Evolutionary conservation across 1,140 invertebrate species (phyloP).

Genomic region (Hypothenemus hampei): DNA sequence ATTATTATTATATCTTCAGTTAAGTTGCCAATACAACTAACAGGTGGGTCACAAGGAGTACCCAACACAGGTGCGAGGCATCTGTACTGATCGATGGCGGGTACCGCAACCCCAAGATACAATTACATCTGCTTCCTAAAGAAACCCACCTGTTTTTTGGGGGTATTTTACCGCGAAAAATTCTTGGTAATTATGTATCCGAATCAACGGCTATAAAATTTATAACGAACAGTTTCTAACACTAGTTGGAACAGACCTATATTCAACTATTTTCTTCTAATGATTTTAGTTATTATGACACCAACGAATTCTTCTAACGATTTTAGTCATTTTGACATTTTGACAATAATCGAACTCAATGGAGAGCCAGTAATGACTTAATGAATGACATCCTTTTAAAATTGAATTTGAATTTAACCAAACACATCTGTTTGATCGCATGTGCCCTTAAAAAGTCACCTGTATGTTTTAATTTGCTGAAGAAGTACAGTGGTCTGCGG

Average conservation of each 20-base stretch:
- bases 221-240: no score
- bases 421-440: conserved; percentile 3
- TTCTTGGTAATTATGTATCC: conserved; percentile 3
- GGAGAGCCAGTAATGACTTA: no score
- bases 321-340: no score
- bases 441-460: not conserved
- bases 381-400: no score
- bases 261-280: no score
- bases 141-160: conserved; percentile 16
- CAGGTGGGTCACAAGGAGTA: conserved; percentile 12
- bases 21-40: no score
- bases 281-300: no score
- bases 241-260: no score
- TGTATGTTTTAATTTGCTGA: conserved; percentile 5
- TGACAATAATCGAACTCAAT: no score
- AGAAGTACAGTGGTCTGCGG: conserved; percentile 4
- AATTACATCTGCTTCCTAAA: conserved; percentile 16
- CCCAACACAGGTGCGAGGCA: conserved; percentile 14
- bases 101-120: conserved; percentile 8
- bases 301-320: no score
- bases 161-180: conserved; percentile 13
- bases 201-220: conserved; percentile 1
- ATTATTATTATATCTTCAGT: no score
- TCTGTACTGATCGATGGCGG: conserved; percentile 7
- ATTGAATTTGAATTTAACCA: no score